phyloP scores from a whole-genome alignment of 2,797 vertebrate genomes.

The Okamejei kenojei region DNA sequence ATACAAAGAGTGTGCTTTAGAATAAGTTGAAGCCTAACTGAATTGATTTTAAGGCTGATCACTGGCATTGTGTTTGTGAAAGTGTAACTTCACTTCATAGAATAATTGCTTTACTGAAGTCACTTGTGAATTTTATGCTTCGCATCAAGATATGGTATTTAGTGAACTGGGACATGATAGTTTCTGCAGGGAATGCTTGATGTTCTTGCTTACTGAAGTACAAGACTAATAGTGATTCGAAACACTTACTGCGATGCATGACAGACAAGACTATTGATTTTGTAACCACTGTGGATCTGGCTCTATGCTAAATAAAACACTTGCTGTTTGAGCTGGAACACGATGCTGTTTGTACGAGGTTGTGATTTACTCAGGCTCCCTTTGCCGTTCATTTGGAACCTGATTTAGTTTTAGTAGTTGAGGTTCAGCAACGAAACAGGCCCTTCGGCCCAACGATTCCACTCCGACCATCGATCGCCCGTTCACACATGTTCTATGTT shows the following conservation, averaged over 20 bases:
- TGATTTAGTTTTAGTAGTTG: too few relatives aligned
- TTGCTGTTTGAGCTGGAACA: not conserved
- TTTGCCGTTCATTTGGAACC: not conserved
- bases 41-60: not conserved
- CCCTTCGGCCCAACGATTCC: too few relatives aligned
- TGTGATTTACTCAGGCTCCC: not conserved
- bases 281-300: not conserved
- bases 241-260: not conserved
- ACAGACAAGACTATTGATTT: constrained; percentile 26
- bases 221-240: not conserved
- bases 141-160: not conserved
- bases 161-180: not conserved
- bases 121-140: not conserved
- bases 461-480: too few relatives aligned
- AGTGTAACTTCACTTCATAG: not conserved
- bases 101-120: not conserved
- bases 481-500: too few relatives aligned
- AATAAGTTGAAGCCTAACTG: not conserved
- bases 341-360: not conserved
- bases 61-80: not conserved
- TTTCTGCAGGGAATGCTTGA: constrained; percentile 2
- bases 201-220: constrained; percentile 10
- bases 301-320: constrained; percentile 1
- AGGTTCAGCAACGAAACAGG: too few relatives aligned
- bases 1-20: not conserved